Conservation (phyloP, 1,140 invertebrate species). For the Calliphora vicina region DNA sequence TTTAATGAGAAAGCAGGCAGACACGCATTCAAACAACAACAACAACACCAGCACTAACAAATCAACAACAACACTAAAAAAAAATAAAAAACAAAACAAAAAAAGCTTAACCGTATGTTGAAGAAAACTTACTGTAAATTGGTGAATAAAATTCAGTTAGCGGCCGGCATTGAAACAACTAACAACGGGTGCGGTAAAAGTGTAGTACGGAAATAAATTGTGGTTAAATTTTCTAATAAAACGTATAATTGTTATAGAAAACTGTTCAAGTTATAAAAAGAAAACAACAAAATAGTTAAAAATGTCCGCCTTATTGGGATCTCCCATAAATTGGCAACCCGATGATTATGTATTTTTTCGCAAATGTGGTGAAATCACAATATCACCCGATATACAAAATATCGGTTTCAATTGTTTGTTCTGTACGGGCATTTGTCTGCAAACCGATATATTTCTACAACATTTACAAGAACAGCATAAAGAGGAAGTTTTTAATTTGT, state of each 20-base stretch:
- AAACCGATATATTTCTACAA: conserved; percentile 55
- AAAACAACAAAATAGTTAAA: neutral
- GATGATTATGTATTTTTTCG: conserved; percentile 43
- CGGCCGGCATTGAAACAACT: neutral
- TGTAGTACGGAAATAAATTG: neutral
- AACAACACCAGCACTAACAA: neutral
- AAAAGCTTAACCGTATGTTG: neutral
- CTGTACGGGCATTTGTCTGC: conserved; percentile 57
- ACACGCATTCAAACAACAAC: neutral
- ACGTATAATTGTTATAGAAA: too few relatives aligned
- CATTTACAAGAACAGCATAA: conserved; percentile 54
- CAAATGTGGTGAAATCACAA: conserved; percentile 59
- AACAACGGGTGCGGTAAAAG: neutral
- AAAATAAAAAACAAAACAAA: neutral
- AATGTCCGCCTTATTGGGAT: neutral
- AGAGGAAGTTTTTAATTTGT: conserved; percentile 51
- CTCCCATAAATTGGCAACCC: conserved; percentile 30
- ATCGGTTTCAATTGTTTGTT: conserved; percentile 59
- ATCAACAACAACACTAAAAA: too few relatives aligned
- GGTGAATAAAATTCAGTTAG: neutral
- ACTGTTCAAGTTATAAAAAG: too few relatives aligned
- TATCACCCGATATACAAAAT: conserved; percentile 54
- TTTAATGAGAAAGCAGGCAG: neutral
- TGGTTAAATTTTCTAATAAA: too few relatives aligned
- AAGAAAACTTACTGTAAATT: conserved; percentile 14